Percentiles rank a stretch among this genome's conserved stretches.
Evolutionary conservation across 2,113 vertebrate species (phyloP).

Genomic region (Paraplagusia blochii): DNA sequence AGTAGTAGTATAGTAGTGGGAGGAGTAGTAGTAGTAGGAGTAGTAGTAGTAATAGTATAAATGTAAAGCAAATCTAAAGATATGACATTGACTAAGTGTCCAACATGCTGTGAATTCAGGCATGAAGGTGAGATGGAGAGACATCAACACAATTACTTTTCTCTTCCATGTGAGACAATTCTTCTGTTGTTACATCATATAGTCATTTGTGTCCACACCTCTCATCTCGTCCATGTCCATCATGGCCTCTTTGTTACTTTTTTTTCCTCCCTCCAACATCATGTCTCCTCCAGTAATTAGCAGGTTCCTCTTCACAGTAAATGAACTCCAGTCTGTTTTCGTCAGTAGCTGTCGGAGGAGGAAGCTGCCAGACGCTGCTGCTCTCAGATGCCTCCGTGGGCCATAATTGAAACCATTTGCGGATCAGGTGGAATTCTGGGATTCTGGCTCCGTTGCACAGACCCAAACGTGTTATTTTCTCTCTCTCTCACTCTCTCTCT

Average conservation of each 20-base stretch:
- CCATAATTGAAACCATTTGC: constrained; percentile 94
- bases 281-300: constrained; percentile 43
- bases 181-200: background rate
- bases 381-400: constrained; percentile 72
- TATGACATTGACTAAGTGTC: too few species aligned
- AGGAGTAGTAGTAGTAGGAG: too few species aligned
- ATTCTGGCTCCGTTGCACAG: constrained; percentile 82
- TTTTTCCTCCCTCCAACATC: constrained; percentile 9
- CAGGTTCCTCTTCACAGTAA: constrained; percentile 41
- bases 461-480: constrained; percentile 76
- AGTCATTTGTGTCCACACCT: constrained; percentile 4
- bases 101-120: too few species aligned
- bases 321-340: constrained; percentile 40
- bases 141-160: too few species aligned
- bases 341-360: constrained; percentile 55
- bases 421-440: constrained; percentile 87
- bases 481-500: too few species aligned
- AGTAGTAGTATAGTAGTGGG: too few species aligned
- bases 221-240: constrained; percentile 15
- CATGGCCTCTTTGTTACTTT: background rate
- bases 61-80: too few species aligned
- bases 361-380: constrained; percentile 66
- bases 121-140: too few species aligned
- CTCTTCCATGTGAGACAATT: too few species aligned
- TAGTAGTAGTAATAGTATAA: too few species aligned